Conservation (phyloP, 2,888 invertebrate genomes). For the Chrysina gloriosa region DNA sequence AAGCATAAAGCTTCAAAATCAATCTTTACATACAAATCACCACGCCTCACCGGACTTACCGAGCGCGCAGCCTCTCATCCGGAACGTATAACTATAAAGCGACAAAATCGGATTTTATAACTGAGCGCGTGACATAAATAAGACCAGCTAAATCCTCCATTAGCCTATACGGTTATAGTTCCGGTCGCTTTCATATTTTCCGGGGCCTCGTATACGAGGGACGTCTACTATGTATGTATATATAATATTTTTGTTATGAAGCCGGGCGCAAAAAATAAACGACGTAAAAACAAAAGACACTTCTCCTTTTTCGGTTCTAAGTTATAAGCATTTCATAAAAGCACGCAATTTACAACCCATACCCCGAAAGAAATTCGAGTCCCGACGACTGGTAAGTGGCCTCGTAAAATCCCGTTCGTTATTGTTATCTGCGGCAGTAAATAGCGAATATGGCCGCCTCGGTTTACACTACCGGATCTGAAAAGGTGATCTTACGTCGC, state of each 20-base stretch:
- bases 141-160: slow-evolving; percentile 11
- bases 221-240: slow-evolving; percentile 1
- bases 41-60: too few species aligned
- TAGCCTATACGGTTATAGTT: slow-evolving; percentile 23
- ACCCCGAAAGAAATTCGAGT: slow-evolving; percentile 44
- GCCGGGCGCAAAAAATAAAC: slow-evolving; percentile 6
- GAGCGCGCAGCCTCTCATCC: not conserved
- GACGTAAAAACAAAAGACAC: slow-evolving; percentile 36
- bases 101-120: slow-evolving; percentile 15
- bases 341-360: slow-evolving; percentile 44
- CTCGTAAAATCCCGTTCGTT: slow-evolving; percentile 44
- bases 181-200: slow-evolving; percentile 6
- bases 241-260: slow-evolving; percentile 19
- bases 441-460: slow-evolving; percentile 40
- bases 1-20: too few species aligned
- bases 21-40: too few species aligned
- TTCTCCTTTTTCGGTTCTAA: slow-evolving; percentile 16
- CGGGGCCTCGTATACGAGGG: not conserved
- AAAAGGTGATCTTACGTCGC: not conserved
- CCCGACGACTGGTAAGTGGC: slow-evolving; percentile 43
- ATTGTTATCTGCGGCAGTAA: slow-evolving; percentile 45
- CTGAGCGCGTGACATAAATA: slow-evolving; percentile 12
- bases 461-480: slow-evolving; percentile 20
- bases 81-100: not conserved
- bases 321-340: slow-evolving; percentile 42